Conservation (phyloP, 92 coral and sea anemone species). For the Hydrozoanthus gracilis region DNA sequence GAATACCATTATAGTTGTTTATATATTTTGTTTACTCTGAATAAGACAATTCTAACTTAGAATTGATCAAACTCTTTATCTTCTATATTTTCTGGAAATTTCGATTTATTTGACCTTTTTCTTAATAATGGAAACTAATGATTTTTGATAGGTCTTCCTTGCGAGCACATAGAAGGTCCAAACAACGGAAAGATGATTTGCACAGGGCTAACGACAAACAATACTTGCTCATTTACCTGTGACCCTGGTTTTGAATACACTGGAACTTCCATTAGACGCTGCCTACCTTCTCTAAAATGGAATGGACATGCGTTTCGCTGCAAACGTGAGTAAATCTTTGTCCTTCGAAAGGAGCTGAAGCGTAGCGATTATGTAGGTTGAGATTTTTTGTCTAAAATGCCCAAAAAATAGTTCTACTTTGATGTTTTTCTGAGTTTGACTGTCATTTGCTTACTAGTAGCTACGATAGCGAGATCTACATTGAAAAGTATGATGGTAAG, state of each 20-base stretch:
- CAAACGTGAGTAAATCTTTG: slow-evolving; percentile 22
- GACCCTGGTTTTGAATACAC: slow-evolving; percentile 45
- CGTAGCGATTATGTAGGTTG: neutral
- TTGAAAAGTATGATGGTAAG: too few relatives aligned
- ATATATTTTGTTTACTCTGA: too few relatives aligned
- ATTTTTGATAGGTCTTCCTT: slow-evolving; percentile 44
- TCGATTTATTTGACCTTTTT: neutral
- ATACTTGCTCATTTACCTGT: slow-evolving; percentile 53
- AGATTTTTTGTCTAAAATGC: neutral
- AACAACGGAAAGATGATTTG: slow-evolving; percentile 51
- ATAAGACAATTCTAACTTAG: too few relatives aligned
- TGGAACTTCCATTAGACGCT: slow-evolving; percentile 50
- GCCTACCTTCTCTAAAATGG: slow-evolving; percentile 53
- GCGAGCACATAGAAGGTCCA: slow-evolving; percentile 45
- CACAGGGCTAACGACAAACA: slow-evolving; percentile 44
- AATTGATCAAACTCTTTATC: too few relatives aligned
- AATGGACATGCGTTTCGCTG: slow-evolving; percentile 40
- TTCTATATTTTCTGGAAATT: neutral
- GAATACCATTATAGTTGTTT: neutral
- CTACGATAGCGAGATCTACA: too few relatives aligned
- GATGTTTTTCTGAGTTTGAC: too few relatives aligned
- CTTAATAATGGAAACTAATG: neutral
- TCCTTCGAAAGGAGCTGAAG: neutral
- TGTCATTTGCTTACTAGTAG: too few relatives aligned
- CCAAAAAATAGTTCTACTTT: neutral